Conservation (phyloP, 2,113 vertebrate genomes). For the Ceyx margarethae region DNA sequence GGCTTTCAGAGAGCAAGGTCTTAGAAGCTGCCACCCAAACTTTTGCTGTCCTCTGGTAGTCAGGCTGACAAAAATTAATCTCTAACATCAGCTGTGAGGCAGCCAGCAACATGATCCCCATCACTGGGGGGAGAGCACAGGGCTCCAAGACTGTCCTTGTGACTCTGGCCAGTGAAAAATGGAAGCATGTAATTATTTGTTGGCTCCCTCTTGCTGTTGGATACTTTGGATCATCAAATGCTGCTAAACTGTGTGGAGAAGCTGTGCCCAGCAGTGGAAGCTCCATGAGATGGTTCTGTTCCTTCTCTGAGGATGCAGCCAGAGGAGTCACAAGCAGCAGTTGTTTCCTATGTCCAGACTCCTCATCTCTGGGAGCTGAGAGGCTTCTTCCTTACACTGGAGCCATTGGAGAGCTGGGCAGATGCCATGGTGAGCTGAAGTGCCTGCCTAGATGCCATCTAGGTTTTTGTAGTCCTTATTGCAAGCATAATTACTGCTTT, state of each 20-base stretch:
- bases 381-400: not conserved
- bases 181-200: not conserved
- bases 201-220: not conserved
- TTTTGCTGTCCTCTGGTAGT: not conserved
- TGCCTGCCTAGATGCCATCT: not conserved
- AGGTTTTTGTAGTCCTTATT: not conserved
- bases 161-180: not conserved
- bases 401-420: not conserved
- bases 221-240: not conserved
- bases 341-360: not conserved
- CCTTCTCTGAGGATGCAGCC: not conserved
- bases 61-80: conserved; percentile 13
- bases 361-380: not conserved
- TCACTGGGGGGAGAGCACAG: not conserved
- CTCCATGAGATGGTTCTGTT: not conserved
- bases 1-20: not conserved
- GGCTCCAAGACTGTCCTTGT: not conserved
- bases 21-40: not conserved
- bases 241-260: not conserved
- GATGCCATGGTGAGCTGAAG: not conserved
- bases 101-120: not conserved
- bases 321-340: not conserved
- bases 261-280: not conserved
- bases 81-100: conserved; percentile 14
- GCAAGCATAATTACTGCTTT: not conserved